Conservation (phyloP, 35 echinoderm and acorn worm genomes). For the Acanthaster planci region DNA sequence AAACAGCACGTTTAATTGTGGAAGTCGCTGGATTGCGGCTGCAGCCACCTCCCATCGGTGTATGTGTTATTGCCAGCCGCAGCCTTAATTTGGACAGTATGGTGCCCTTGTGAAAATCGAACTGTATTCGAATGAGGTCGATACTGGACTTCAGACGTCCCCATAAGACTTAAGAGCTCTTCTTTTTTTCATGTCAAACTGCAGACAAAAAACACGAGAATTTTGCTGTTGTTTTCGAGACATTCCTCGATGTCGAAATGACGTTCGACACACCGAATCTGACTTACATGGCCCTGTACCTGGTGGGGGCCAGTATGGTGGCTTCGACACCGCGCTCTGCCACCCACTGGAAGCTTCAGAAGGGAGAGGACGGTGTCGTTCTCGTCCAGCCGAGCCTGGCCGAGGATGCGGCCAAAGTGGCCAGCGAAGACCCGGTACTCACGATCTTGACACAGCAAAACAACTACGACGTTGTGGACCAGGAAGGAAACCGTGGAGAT, state of each 20-base stretch:
- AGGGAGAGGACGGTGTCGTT: conserved; percentile 62
- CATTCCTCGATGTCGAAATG: conserved; percentile 29
- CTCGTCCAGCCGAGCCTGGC: conserved; percentile 63
- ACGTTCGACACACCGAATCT: conserved; percentile 67
- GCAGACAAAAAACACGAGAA: too few relatives aligned
- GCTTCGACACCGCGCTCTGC: conserved; percentile 69
- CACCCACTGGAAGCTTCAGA: conserved; percentile 92
- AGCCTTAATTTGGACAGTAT: too few relatives aligned
- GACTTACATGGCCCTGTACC: conserved; percentile 75
- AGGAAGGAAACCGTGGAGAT: not conserved
- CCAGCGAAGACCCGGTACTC: conserved; percentile 86
- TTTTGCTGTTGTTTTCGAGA: not conserved
- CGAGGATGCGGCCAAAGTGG: conserved; percentile 75
- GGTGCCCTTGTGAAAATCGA: too few relatives aligned
- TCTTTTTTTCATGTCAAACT: too few relatives aligned
- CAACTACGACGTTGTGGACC: conserved; percentile 73
- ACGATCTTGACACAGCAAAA: conserved; percentile 66
- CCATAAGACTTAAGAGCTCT: too few relatives aligned
- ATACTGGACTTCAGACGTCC: too few relatives aligned
- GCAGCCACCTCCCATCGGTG: too few relatives aligned
- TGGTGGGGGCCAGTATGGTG: conserved; percentile 66
- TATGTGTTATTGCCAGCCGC: too few relatives aligned
- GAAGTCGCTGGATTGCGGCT: too few relatives aligned
- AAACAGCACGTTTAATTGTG: too few relatives aligned
- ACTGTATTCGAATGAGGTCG: too few relatives aligned